Evolutionary conservation across 2,797 vertebrate species (phyloP).

Genomic region (Gastrophryne carolinensis): DNA sequence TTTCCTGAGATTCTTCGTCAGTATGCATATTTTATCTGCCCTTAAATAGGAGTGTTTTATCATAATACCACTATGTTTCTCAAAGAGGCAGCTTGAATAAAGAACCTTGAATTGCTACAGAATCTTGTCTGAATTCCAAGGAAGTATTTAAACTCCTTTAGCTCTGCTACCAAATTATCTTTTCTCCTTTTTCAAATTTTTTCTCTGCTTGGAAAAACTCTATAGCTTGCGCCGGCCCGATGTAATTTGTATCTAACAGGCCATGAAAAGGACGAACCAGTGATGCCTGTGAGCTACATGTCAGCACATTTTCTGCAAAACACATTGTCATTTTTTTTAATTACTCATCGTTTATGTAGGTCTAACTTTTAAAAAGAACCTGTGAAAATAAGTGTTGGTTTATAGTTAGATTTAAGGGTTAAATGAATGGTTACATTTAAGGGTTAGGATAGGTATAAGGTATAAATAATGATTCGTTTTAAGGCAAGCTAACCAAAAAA

Average conservation of each 20-base stretch:
- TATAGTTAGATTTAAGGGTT: too few species aligned
- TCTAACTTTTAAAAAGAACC: too few species aligned
- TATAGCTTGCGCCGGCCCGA: not conserved
- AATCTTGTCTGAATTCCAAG: not conserved
- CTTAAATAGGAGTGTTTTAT: not conserved
- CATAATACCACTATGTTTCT: constrained; percentile 2
- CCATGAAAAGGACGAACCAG: not conserved
- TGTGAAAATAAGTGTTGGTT: too few species aligned
- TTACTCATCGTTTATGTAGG: too few species aligned
- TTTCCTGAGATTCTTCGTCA: not conserved
- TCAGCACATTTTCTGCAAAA: too few species aligned
- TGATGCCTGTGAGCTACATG: not conserved
- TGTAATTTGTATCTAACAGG: constrained; percentile 32
- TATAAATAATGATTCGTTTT: too few species aligned
- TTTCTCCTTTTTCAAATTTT: constrained; percentile 27
- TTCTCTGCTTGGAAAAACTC: not conserved
- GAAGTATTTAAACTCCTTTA: constrained; percentile 40
- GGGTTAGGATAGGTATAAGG: too few species aligned
- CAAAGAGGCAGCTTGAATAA: too few species aligned
- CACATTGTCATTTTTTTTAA: too few species aligned
- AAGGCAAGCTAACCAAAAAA: too few species aligned
- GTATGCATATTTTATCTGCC: not conserved
- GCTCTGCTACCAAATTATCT: not conserved
- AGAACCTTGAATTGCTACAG: not conserved
- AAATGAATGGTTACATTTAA: too few species aligned